Base-by-base conservation (phyloP, 1,140 invertebrate species). In the Trichonephila inaurata region DNA sequence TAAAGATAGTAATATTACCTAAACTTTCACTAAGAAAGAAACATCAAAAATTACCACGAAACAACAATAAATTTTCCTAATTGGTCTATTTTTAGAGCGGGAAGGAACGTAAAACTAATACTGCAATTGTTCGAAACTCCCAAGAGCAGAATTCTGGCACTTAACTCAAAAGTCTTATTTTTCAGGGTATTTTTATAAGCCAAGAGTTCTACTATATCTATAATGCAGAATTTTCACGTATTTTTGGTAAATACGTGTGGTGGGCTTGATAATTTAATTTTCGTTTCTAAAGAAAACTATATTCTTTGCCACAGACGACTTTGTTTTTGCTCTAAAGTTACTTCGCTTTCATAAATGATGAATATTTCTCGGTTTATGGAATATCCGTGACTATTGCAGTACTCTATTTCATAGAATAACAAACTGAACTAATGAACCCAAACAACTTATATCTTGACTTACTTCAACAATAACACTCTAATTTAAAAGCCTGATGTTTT, bases 61-160 rank as follows among this genome's bases (percentile, higher is more conserved):
- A 8, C 51, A 60, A 58, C 82, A 58, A 44, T 83, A 60, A 83
- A 58, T 83, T 21, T 83, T 24, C 21, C 21, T 83, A 58, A 83
- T 83, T 51, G 82, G 82, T 51, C 82, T 58, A 83, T 83, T 83
- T 83, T 83, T 83, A 44, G 44, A 58, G 14, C 19, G n/a, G 33
- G 0, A 28, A 8, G 82, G 58, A 58, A n/a, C 21, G 24, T 12
- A 83, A 58, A 83, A 21, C 33, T 40, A 40, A 40, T 40, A 40
- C 33, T 40, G 4, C 33, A 40, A 40, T 16, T 18, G 18, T 24
- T 60, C n/a, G 40, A 21, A 83, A 77, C 2, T 83, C 82, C 21
- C 82, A n/a, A 19, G 44, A 6, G 82, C 24, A 51, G 44, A 60
- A 60, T 83, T 83, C 40, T 58, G 82, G 44, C 44, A 83, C 51